Evolutionary conservation across 1,140 invertebrate species (phyloP).

Genomic region (Asobara japonica): DNA sequence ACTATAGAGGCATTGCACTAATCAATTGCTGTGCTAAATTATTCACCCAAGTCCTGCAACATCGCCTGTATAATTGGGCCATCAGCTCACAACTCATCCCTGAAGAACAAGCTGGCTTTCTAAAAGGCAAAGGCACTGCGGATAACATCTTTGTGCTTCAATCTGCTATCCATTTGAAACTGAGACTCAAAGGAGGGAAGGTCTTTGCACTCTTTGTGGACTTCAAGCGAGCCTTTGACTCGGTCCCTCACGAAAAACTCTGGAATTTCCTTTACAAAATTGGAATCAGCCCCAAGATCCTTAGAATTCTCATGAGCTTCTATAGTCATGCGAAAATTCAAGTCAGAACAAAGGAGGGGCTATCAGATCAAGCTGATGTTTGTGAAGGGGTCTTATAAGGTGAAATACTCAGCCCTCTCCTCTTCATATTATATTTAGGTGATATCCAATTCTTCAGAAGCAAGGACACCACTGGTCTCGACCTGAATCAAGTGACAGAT

Average conservation of each 20-base stretch:
- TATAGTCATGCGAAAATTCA: slow-evolving; percentile 4
- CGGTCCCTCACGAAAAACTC: not conserved
- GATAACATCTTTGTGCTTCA: slow-evolving; percentile 31
- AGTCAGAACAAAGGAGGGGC: not conserved
- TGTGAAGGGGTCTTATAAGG: slow-evolving; percentile 37
- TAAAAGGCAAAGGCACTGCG: slow-evolving; percentile 14
- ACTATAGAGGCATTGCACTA: slow-evolving; percentile 1
- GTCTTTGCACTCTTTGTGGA: slow-evolving; percentile 7
- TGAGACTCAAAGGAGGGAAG: not conserved
- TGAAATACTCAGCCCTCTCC: slow-evolving; percentile 31
- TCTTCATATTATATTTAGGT: slow-evolving; percentile 37
- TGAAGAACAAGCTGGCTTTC: slow-evolving; percentile 26
- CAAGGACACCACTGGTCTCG: slow-evolving; percentile 15
- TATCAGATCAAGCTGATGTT: not conserved
- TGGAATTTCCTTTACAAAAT: slow-evolving; percentile 20
- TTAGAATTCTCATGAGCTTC: not conserved
- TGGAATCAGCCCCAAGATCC: slow-evolving; percentile 15
- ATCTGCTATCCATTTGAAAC: not conserved
- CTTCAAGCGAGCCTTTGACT: slow-evolving; percentile 34
- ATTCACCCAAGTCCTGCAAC: not conserved
- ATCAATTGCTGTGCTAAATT: not conserved
- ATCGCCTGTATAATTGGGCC: not conserved
- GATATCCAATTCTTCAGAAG: slow-evolving; percentile 37
- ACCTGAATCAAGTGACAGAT: not conserved
- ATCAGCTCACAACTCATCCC: not conserved